These are phyloP conservation scores for Platanista minor DNA, from an alignment of 2,113 vertebrate genomes.

Conservation along the genomic window DNA sequence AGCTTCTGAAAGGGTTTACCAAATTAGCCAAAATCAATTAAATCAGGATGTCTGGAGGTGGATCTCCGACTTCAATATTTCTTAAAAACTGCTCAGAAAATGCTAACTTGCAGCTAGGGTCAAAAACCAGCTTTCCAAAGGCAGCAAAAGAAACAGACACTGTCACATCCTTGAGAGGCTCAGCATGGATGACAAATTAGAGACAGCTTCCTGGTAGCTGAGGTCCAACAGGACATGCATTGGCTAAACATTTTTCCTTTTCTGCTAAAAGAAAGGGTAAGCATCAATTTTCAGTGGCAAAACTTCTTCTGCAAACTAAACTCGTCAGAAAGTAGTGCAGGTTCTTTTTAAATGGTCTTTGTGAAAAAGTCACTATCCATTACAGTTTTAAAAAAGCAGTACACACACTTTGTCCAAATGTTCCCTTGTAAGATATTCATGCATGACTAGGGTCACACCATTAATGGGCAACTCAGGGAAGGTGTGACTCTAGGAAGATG, in stretches of 20 bases:
- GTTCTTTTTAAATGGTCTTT: neutral
- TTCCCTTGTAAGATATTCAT: neutral
- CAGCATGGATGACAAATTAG: neutral
- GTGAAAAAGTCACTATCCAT: neutral
- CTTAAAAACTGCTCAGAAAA: neutral
- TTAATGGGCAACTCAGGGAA: neutral
- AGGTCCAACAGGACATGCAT: neutral
- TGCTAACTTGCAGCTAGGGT: accelerated
- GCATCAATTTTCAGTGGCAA: neutral
- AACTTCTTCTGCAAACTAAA: neutral
- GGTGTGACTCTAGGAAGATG: neutral
- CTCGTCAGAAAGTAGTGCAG: neutral
- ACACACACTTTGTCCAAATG: neutral
- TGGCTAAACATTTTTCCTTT: neutral
- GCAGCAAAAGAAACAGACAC: neutral
- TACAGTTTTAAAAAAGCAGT: neutral
- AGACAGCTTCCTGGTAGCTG: neutral
- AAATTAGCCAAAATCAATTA: neutral
- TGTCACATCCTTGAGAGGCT: neutral
- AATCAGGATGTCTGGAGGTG: neutral
- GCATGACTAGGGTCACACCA: too few species aligned
- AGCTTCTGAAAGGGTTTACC: neutral
- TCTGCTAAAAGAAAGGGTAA: neutral
- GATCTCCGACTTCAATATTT: neutral
- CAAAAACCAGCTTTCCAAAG: neutral